A percentile compares a stretch with the other conserved stretches of the same genome.
These are phyloP conservation scores for Romanogobio albipinnatus DNA, from an alignment of 2,113 vertebrate genomes.

Conservation along the genomic window DNA sequence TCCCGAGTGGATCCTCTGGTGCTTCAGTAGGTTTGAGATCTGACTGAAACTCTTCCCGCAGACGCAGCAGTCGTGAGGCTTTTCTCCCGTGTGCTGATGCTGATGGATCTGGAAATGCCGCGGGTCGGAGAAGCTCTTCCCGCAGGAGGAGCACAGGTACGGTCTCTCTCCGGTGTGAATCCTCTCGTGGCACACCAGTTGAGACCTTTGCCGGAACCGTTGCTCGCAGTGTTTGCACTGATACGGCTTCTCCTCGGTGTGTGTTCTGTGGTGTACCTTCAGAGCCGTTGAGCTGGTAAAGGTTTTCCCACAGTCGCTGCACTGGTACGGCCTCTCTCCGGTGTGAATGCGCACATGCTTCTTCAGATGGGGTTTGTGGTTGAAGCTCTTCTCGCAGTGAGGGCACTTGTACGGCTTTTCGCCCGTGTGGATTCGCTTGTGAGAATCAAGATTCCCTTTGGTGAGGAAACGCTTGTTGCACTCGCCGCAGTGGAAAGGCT, in stretches of 20 bases:
- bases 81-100: not conserved
- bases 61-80: not conserved
- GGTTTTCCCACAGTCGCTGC: not conserved
- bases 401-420: not conserved
- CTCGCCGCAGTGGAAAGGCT: not conserved
- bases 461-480: not conserved
- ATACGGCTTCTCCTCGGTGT: not conserved
- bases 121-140: not conserved
- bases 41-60: not conserved
- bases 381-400: not conserved
- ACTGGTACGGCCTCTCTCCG: not conserved
- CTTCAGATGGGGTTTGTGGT: not conserved
- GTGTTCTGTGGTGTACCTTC: not conserved
- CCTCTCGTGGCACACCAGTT: not conserved
- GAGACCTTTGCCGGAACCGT: fast-evolving
- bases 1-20: not conserved
- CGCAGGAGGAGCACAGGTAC: not conserved
- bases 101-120: not conserved
- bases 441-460: not conserved
- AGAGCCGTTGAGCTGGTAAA: not conserved
- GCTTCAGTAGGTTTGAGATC: not conserved
- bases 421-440: not conserved
- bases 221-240: not conserved
- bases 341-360: not conserved
- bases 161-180: not conserved